These are phyloP conservation scores for Galaxea fascicularis DNA, from an alignment of 92 coral and sea anemone genomes.

Conservation along the genomic window DNA sequence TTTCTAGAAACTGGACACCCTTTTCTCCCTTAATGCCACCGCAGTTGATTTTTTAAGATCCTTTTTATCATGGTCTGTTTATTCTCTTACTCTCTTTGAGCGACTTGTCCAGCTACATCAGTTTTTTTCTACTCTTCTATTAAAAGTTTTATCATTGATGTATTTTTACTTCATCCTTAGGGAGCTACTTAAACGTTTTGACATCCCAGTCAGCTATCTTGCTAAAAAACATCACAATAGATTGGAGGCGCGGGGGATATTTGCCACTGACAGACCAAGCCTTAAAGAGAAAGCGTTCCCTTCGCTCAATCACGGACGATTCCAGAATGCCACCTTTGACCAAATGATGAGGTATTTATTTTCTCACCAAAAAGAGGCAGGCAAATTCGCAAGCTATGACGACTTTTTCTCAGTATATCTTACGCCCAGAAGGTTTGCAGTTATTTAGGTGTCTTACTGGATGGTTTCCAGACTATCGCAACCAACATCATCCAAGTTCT, in stretches of 20 bases:
- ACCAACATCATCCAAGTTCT: background rate
- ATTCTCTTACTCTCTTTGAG: no score
- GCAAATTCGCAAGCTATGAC: background rate
- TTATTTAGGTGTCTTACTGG: background rate
- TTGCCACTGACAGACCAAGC: background rate
- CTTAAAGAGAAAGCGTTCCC: constrained; percentile 16
- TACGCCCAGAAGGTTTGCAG: constrained; percentile 24
- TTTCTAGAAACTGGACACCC: no score
- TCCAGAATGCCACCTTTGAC: constrained; percentile 2
- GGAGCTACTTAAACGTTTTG: constrained; percentile 15
- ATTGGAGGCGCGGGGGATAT: constrained; percentile 25
- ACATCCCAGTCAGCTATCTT: constrained; percentile 10
- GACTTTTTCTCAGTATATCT: constrained; percentile 19
- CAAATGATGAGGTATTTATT: background rate
- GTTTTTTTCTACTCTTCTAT: no score
- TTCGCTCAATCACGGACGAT: background rate
- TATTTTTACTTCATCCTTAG: constrained; percentile 9
- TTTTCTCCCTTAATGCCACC: no score
- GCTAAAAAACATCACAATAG: constrained; percentile 26
- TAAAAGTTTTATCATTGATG: no score
- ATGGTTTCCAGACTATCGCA: background rate
- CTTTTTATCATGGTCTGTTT: no score
- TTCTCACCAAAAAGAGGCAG: background rate
- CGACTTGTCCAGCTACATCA: no score
- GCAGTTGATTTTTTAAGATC: no score